phyloP scores from a whole-genome alignment of 2,113 vertebrate genomes.

The Montifringilla adamsi region DNA sequence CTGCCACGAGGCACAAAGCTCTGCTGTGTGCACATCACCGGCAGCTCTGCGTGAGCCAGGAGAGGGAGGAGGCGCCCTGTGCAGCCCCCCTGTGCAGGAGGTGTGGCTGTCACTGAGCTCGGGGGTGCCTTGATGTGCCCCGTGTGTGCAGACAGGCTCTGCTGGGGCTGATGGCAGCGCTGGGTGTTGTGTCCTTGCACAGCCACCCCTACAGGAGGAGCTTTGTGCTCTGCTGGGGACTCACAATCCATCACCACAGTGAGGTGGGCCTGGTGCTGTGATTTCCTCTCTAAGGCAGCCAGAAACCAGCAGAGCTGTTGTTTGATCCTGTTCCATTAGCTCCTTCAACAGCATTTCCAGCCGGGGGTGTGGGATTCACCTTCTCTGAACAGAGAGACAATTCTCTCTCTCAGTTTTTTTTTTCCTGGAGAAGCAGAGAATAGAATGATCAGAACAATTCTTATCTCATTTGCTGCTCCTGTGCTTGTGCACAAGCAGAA shows the following conservation, averaged over 20 bases:
- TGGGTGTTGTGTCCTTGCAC: fast-evolving
- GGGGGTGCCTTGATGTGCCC: neutral
- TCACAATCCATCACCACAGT: fast-evolving
- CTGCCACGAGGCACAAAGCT: neutral
- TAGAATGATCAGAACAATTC: too few species aligned
- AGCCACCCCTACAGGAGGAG: neutral
- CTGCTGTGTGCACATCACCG: fast-evolving
- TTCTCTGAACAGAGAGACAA: too few species aligned
- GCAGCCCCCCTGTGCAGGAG: neutral
- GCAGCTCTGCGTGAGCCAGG: neutral
- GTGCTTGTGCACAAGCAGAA: too few species aligned
- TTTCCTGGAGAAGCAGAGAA: too few species aligned
- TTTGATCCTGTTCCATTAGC: neutral
- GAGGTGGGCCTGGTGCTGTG: neutral
- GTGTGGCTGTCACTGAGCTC: fast-evolving
- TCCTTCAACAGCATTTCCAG: fast-evolving
- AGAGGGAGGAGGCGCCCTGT: neutral
- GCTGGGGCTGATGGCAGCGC: neutral
- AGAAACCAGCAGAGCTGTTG: neutral
- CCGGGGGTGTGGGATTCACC: fast-evolving
- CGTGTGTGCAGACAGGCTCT: neutral
- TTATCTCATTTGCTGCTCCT: too few species aligned
- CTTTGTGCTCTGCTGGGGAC: neutral
- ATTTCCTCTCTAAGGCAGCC: neutral
- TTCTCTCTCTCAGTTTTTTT: too few species aligned